These are phyloP conservation scores for Clupea harengus DNA, from an alignment of 2,113 vertebrate genomes.

Conservation along the genomic window DNA sequence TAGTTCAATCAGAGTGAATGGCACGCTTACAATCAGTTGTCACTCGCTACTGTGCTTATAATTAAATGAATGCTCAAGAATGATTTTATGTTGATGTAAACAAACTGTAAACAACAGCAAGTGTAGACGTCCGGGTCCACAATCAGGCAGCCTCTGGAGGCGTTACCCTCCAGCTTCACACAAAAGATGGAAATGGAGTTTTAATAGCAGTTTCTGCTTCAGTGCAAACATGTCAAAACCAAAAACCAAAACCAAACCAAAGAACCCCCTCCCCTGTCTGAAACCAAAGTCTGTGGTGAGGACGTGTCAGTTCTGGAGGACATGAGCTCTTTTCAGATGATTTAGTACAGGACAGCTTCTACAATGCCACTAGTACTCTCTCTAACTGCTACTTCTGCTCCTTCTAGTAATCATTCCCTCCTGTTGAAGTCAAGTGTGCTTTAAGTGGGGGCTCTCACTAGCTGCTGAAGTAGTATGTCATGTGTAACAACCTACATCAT, in stretches of 20 bases:
- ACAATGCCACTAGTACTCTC: slow-evolving; percentile 10
- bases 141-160: not conserved
- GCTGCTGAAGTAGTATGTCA: not conserved
- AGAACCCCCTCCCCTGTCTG: not conserved
- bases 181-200: not conserved
- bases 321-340: not conserved
- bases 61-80: not conserved
- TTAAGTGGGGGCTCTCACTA: not conserved
- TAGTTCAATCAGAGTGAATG: not conserved
- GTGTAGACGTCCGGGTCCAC: not conserved
- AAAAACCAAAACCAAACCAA: slow-evolving; percentile 23
- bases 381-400: slow-evolving; percentile 21
- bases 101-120: not conserved
- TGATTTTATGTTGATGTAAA: not conserved
- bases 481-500: slow-evolving; percentile 12
- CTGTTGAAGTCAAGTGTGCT: slow-evolving; percentile 32
- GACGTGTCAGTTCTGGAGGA: slow-evolving; percentile 23
- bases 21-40: not conserved
- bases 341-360: not conserved
- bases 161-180: not conserved
- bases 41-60: not conserved
- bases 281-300: slow-evolving; percentile 35
- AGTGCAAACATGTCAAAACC: slow-evolving; percentile 30
- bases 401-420: slow-evolving; percentile 26
- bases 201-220: slow-evolving; percentile 4